Conservation (phyloP, 2,113 vertebrate genomes). For the Enhydra lutris region DNA sequence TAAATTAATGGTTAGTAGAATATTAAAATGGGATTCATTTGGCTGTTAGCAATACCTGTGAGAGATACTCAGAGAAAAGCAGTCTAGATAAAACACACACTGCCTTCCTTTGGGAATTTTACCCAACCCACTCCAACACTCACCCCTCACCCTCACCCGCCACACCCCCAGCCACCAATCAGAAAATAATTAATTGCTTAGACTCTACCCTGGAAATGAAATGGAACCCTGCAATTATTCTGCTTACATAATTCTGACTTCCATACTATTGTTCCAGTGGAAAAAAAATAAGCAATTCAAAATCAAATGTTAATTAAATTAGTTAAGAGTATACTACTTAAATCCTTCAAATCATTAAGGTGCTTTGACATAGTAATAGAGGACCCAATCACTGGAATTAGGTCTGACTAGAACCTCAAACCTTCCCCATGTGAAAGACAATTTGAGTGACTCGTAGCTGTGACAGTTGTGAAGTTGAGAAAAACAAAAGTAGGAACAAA, state of each 20-base stretch:
- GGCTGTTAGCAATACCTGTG: neutral
- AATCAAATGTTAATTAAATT: neutral
- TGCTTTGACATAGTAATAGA: neutral
- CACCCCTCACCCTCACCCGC: neutral
- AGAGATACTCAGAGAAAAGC: neutral
- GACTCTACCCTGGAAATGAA: neutral
- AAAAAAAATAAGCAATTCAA: neutral
- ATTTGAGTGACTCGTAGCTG: neutral
- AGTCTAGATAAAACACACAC: neutral
- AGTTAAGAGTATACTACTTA: neutral
- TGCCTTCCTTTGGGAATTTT: neutral
- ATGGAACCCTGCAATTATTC: neutral
- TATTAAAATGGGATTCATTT: neutral
- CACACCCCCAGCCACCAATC: neutral
- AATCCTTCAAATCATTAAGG: conserved; percentile 10
- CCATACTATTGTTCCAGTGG: neutral
- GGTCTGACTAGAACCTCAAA: neutral
- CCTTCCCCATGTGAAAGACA: neutral
- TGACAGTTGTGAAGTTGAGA: neutral
- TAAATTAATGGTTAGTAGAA: neutral
- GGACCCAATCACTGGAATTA: neutral
- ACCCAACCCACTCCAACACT: neutral
- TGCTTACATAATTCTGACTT: neutral
- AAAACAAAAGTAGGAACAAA: neutral
- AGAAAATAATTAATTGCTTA: neutral